Evolutionary conservation across 1,140 invertebrate species (phyloP).

Genomic region (Drosophila santomea): DNA sequence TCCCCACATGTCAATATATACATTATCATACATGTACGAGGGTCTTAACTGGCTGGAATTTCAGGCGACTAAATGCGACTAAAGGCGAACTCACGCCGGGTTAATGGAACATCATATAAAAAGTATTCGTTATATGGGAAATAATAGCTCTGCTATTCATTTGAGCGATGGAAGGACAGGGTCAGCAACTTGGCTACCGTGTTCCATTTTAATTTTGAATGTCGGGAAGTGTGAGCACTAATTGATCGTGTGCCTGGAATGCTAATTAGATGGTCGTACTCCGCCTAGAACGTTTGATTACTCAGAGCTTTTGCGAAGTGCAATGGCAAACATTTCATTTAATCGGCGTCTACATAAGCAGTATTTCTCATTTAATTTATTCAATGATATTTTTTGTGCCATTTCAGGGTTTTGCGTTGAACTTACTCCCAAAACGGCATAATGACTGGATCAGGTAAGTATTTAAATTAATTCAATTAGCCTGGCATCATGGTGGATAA

Average conservation of each 20-base stretch:
- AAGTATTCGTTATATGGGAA: constrained; percentile 21
- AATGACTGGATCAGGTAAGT: constrained; percentile 78
- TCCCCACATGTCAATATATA: constrained; percentile 3
- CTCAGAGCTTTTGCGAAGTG: constrained; percentile 24
- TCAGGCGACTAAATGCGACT: constrained; percentile 25
- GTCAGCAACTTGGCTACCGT: constrained; percentile 41
- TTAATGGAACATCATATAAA: constrained; percentile 26
- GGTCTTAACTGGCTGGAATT: constrained; percentile 20
- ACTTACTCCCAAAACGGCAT: constrained; percentile 25
- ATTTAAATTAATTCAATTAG: constrained; percentile 24
- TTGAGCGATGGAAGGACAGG: constrained; percentile 36
- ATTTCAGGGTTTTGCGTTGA: constrained; percentile 46
- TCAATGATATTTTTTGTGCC: constrained; percentile 35
- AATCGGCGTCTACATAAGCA: constrained; percentile 3
- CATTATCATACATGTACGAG: neutral
- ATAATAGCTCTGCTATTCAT: constrained; percentile 10
- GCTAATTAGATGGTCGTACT: constrained; percentile 56
- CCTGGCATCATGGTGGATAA: neutral
- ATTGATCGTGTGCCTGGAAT: constrained; percentile 51
- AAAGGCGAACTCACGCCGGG: constrained; percentile 1
- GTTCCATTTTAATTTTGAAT: constrained; percentile 34
- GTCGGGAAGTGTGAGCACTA: constrained; percentile 49
- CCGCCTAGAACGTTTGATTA: constrained; percentile 37
- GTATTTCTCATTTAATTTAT: constrained; percentile 48
- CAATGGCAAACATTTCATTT: constrained; percentile 41